Percentiles rank a stretch among this genome's conserved stretches.
phyloP scores from a whole-genome alignment of 2,888 invertebrate genomes.

The Artemia sp. region DNA sequence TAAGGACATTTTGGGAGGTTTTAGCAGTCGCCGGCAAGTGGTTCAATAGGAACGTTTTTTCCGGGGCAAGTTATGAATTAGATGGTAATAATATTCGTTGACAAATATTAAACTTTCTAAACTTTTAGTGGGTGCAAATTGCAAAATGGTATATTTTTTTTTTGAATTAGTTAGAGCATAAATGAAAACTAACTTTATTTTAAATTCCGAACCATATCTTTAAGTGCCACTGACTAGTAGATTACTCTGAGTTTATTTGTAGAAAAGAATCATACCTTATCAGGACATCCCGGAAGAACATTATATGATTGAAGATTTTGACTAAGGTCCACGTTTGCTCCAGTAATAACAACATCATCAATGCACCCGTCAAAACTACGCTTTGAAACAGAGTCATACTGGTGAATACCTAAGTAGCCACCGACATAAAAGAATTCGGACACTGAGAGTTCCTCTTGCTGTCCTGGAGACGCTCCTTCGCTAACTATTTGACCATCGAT shows the following conservation, averaged over 20 bases:
- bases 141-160: slow-evolving; percentile 12
- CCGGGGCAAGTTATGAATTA: too few species aligned
- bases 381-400: slow-evolving; percentile 48
- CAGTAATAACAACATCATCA: slow-evolving; percentile 57
- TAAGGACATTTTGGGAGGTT: too few species aligned
- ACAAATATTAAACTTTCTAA: too few species aligned
- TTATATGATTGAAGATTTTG: slow-evolving; percentile 61
- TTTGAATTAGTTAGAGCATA: slow-evolving; percentile 20
- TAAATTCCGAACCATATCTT: neutral
- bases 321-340: slow-evolving; percentile 56
- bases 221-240: neutral
- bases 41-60: too few species aligned
- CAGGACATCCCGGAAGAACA: slow-evolving; percentile 72
- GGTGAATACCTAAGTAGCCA: slow-evolving; percentile 53
- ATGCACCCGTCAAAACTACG: slow-evolving; percentile 85
- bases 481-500: slow-evolving; percentile 29
- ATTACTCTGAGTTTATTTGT: neutral
- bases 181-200: slow-evolving; percentile 18
- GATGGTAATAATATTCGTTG: too few species aligned
- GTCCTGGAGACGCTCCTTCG: slow-evolving; percentile 31
- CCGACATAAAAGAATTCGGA: slow-evolving; percentile 73
- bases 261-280: slow-evolving; percentile 38
- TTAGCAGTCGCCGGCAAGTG: too few species aligned
- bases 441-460: slow-evolving; percentile 32
- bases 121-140: neutral